A percentile compares a stretch with the other conserved stretches of the same genome.
phyloP scores from a whole-genome alignment of 2,113 vertebrate species.

The Nothocercus nigrocapillus region DNA sequence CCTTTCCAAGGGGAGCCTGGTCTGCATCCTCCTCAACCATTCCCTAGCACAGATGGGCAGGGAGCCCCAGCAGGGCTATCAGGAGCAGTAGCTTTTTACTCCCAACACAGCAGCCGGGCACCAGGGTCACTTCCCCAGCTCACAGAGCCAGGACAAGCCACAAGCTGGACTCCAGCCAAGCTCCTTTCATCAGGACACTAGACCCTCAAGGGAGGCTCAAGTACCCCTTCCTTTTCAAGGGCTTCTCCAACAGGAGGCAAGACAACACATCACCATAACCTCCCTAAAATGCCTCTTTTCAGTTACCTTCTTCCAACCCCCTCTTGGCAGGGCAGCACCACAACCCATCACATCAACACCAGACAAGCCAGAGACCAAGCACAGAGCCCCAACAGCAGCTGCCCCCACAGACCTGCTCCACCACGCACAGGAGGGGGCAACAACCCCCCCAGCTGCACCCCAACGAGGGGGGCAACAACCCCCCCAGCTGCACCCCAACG shows the following conservation, averaged over 20 bases:
- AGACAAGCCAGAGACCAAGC: neutral
- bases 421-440: neutral
- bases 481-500: fast-evolving
- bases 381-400: neutral
- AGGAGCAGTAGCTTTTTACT: neutral
- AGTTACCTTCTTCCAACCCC: fast-evolving
- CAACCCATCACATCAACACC: neutral
- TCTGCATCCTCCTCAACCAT: neutral
- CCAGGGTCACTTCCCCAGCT: neutral
- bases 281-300: fast-evolving
- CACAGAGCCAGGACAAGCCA: neutral
- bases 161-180: fast-evolving
- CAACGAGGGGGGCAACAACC: fast-evolving
- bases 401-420: fast-evolving
- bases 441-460: no score
- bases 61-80: neutral
- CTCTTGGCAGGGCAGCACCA: neutral
- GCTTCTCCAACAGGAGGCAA: fast-evolving
- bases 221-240: neutral
- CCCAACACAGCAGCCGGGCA: neutral
- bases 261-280: no score
- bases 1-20: neutral
- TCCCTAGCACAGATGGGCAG: neutral
- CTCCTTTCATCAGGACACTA: neutral
- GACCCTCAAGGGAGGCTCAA: neutral